These are phyloP conservation scores for Cephonodes hylas DNA, from an alignment of 2,888 invertebrate genomes.

Conservation along the genomic window DNA sequence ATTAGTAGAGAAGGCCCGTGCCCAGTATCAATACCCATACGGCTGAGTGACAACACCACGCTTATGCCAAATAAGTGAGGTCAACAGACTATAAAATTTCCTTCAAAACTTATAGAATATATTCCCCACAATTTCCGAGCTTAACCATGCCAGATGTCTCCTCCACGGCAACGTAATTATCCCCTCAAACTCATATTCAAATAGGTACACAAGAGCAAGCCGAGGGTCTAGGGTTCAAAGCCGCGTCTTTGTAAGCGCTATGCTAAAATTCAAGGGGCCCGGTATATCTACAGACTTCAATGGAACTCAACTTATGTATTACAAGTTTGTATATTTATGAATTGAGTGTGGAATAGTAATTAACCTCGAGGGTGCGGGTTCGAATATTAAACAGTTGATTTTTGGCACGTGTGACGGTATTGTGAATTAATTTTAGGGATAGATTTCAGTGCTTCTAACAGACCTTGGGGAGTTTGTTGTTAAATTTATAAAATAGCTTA, in stretches of 20 bases:
- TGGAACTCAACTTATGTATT: not conserved
- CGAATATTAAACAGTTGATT: not conserved
- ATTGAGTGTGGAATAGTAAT: not conserved
- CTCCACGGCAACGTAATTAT: not conserved
- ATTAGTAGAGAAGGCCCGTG: too few relatives aligned
- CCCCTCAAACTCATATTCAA: conserved; percentile 4
- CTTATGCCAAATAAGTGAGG: too few relatives aligned
- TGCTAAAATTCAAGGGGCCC: conserved; percentile 15
- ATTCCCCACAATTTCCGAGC: not conserved
- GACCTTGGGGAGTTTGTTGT: too few relatives aligned
- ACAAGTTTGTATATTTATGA: not conserved
- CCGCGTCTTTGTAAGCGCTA: conserved; percentile 20
- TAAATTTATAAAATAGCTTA: too few relatives aligned
- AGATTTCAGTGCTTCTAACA: too few relatives aligned
- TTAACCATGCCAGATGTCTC: not conserved
- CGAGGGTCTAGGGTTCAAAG: conserved; percentile 14
- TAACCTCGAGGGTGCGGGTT: not conserved
- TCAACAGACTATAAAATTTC: too few relatives aligned
- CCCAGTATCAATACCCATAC: too few relatives aligned
- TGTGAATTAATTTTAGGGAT: not conserved
- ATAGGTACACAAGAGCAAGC: conserved; percentile 2
- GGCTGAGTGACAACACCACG: too few relatives aligned
- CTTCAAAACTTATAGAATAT: not conserved
- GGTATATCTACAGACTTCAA: conserved; percentile 5
- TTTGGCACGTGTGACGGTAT: not conserved